These are phyloP conservation scores for Timema podura DNA, from an alignment of 2,888 invertebrate genomes.

Conservation along the genomic window DNA sequence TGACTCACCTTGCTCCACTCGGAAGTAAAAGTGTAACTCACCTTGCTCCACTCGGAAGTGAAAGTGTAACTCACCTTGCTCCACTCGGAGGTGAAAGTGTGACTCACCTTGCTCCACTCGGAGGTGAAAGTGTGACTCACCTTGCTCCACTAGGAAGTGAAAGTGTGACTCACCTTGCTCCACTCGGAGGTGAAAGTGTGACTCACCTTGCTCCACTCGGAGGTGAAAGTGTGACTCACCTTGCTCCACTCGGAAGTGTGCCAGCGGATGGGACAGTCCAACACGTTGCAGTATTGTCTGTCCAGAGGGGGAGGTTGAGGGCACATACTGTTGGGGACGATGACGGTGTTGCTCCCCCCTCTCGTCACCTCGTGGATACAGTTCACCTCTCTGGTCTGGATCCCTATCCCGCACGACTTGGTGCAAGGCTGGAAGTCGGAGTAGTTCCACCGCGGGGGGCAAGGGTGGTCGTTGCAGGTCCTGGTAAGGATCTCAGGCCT, in stretches of 20 bases:
- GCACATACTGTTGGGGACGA: conserved; percentile 91
- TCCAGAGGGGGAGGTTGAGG: conserved; percentile 86
- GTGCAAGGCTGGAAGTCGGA: conserved; percentile 66
- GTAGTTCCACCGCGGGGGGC: conserved; percentile 77
- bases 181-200: too few species aligned
- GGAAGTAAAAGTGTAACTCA: too few species aligned
- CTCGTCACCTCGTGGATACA: conserved; percentile 85
- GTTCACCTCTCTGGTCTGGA: conserved; percentile 83
- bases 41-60: too few species aligned
- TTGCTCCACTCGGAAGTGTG: conserved; percentile 80
- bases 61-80: too few species aligned
- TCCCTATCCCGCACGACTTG: conserved; percentile 91
- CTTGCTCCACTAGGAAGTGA: too few species aligned
- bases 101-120: too few species aligned
- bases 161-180: too few species aligned
- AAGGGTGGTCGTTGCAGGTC: conserved; percentile 92
- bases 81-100: too few species aligned
- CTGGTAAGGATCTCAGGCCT: conserved; percentile 85
- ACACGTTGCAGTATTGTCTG: conserved; percentile 85
- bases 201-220: too few species aligned
- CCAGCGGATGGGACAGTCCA: conserved; percentile 92
- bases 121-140: too few species aligned
- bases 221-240: conserved; percentile 41
- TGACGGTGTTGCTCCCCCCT: conserved; percentile 82
- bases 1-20: too few species aligned